Base-by-base conservation (phyloP, 2,888 invertebrate genomes). In the Rhingia campestris region DNA sequence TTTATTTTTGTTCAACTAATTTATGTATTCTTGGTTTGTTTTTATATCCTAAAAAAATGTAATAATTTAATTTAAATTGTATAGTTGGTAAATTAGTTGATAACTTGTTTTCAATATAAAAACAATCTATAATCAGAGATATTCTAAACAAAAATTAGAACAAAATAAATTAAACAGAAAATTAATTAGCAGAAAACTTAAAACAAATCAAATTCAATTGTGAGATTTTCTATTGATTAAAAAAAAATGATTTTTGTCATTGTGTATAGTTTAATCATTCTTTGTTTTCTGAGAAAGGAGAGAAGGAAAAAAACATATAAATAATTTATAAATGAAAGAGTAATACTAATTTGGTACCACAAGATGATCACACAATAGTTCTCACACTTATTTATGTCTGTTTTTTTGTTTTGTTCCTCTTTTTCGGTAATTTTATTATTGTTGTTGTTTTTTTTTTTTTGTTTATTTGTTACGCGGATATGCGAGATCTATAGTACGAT, bases 301-400 rank as follows among this genome's bases (percentile, higher is more conserved):
- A 75, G 9, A 64, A 76, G 53, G 3, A 63, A 56, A 51, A 66
- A 81, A 5, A 53, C 32, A 67, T 61, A 53, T 45, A 63, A 67
- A 49, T 64, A 37, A 14, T 37, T 22, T 56, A 56, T 41, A 76
- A 75, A 66, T 66, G 54, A 80, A 70, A 80, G 63, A 66, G 75
- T 85, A 85, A 85, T 81, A 85, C 85, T 81, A 85, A 85, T 85
- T 85, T 85, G 81, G 85, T 85, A 85, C 80, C 81, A 85, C 75
- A 76, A 81, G 43, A 85, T 81, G 72, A 81, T 85, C 76, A 85
- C 76, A 85, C 80, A 45, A 85, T 72, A 76, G 84, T 80, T 80
- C 80, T 61, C 70, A 70, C 70, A 76, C 53, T 63, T 9, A 9
- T 53, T 61, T 61, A 69, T 49, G 49, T 49, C 30, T 22, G 32